Evolutionary conservation across 2,888 invertebrate genomes (phyloP).

Genomic region (Morinoia aosen): DNA sequence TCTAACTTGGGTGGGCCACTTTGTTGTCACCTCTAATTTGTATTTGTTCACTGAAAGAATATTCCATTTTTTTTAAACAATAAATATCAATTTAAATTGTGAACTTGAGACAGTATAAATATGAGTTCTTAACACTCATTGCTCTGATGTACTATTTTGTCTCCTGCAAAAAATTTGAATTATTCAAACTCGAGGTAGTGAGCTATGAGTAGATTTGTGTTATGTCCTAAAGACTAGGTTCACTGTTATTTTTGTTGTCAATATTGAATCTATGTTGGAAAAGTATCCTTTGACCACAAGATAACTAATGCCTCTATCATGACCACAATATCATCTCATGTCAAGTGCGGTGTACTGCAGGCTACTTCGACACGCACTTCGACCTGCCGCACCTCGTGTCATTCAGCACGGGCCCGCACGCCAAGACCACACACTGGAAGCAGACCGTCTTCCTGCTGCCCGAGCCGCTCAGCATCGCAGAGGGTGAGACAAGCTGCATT

Average conservation of each 20-base stretch:
- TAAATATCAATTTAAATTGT: background rate
- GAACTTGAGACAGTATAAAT: background rate
- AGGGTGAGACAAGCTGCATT: slow-evolving; percentile 73
- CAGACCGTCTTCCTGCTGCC: slow-evolving; percentile 91
- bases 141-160: background rate
- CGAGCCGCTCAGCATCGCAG: slow-evolving; percentile 79
- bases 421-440: slow-evolving; percentile 90
- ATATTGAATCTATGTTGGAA: background rate
- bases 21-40: background rate
- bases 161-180: background rate
- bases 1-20: background rate
- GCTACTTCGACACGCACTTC: slow-evolving; percentile 92
- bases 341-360: slow-evolving; percentile 70
- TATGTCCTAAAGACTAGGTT: background rate
- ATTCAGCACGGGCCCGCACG: slow-evolving; percentile 85
- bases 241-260: background rate
- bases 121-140: background rate
- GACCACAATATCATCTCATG: background rate
- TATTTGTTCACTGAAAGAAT: background rate
- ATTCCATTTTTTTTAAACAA: background rate
- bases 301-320: background rate
- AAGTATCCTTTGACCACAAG: background rate
- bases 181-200: background rate
- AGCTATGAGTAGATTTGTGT: background rate
- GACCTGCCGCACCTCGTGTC: slow-evolving; percentile 79